Conservation (phyloP, 2,797 vertebrate species). For the Synaphobranchus kaupii region DNA sequence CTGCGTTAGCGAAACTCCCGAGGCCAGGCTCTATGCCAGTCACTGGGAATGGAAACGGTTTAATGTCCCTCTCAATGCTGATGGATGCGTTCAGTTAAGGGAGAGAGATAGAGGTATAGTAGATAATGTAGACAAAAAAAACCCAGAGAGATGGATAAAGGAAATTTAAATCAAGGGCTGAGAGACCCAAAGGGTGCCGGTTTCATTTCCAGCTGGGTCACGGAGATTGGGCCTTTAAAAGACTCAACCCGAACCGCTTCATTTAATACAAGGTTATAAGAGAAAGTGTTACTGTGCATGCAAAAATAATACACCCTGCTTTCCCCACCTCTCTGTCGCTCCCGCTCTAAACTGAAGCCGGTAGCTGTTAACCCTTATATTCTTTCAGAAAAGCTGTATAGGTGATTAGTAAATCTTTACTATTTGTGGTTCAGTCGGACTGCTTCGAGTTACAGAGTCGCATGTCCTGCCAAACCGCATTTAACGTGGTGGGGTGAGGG, state of each 20-base stretch:
- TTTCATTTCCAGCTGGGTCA: neutral
- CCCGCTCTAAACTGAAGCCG: neutral
- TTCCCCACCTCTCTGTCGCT: neutral
- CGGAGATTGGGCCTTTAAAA: neutral
- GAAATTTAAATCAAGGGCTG: neutral
- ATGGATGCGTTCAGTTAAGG: neutral
- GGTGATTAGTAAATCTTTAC: neutral
- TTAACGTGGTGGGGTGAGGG: neutral
- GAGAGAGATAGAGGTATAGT: neutral
- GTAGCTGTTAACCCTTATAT: neutral
- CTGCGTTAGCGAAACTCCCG: neutral
- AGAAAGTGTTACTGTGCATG: neutral
- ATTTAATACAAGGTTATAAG: neutral
- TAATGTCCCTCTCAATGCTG: neutral
- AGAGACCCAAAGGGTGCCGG: neutral
- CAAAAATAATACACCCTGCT: neutral
- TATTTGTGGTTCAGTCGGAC: neutral
- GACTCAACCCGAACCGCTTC: neutral
- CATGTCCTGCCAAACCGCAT: neutral
- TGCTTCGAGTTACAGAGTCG: neutral
- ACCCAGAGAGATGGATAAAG: constrained; percentile 43
- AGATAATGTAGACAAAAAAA: constrained; percentile 8
- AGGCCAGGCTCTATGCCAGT: neutral
- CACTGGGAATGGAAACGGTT: neutral
- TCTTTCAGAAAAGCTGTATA: neutral